Conservation (phyloP, 2,888 invertebrate genomes). For the Charanyca ferruginea region DNA sequence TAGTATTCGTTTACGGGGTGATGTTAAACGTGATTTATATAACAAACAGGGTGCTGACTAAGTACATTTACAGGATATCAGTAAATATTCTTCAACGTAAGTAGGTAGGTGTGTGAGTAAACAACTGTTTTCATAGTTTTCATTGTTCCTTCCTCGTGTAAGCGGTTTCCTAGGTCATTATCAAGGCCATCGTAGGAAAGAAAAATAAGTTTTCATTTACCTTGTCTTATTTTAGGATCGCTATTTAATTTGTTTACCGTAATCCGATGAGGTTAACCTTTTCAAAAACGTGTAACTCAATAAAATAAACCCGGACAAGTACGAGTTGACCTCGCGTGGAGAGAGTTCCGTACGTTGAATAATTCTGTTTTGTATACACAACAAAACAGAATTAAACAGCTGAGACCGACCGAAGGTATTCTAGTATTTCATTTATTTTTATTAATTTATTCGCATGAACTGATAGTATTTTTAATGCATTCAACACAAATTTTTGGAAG, state of each 20-base stretch:
- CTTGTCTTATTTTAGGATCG: background rate
- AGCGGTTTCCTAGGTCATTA: constrained; percentile 6
- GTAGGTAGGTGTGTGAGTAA: constrained; percentile 2
- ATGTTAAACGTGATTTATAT: constrained; percentile 60
- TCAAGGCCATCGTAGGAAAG: background rate
- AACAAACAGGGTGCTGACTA: constrained; percentile 37
- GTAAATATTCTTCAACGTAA: constrained; percentile 1
- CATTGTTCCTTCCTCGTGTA: background rate
- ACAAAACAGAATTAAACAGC: too few species aligned
- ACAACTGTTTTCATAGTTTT: constrained; percentile 7
- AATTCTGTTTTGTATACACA: too few species aligned
- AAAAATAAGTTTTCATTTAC: background rate
- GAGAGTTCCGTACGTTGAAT: too few species aligned
- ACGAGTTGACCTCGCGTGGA: too few species aligned
- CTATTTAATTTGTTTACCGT: background rate
- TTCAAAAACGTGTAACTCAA: background rate
- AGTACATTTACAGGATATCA: constrained; percentile 13
- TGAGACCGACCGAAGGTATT: too few species aligned
- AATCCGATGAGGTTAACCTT: background rate
- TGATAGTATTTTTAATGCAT: too few species aligned
- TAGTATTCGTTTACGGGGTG: constrained; percentile 52
- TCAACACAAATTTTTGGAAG: too few species aligned
- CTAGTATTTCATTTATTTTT: too few species aligned
- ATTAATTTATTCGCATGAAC: too few species aligned
- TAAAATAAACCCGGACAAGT: too few species aligned